Conservation (phyloP, 2,888 invertebrate species). For the Parnassius apollo region DNA sequence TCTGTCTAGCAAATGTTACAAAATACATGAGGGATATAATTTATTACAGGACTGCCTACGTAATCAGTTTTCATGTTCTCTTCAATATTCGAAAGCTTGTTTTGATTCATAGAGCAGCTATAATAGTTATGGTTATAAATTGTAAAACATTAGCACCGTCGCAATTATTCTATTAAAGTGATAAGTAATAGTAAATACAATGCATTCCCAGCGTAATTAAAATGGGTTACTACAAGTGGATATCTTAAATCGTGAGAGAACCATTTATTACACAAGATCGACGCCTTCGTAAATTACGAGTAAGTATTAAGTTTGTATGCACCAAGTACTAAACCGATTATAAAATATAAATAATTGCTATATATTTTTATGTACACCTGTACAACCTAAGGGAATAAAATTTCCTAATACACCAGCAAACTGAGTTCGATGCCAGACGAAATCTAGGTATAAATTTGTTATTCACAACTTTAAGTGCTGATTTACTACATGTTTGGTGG, state of each 20-base stretch:
- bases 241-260: conserved; percentile 23
- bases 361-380: too few relatives aligned
- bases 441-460: too few relatives aligned
- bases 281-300: conserved; percentile 3
- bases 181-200: conserved; percentile 16
- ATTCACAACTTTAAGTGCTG: too few relatives aligned
- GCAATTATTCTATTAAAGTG: conserved; percentile 10
- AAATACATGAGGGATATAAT: conserved; percentile 7
- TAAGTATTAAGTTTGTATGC: too few relatives aligned
- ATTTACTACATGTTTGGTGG: too few relatives aligned
- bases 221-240: conserved; percentile 21
- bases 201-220: conserved; percentile 23
- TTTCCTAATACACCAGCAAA: too few relatives aligned
- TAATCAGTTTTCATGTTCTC: conserved; percentile 21
- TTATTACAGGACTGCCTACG: conserved; percentile 11
- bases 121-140: neutral
- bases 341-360: too few relatives aligned
- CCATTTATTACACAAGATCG: conserved; percentile 16
- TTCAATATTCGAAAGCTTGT: conserved; percentile 15
- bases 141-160: conserved; percentile 9
- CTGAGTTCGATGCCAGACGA: too few relatives aligned
- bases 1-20: conserved; percentile 15
- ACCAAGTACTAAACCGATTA: too few relatives aligned
- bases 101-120: conserved; percentile 6
- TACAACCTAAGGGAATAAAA: too few relatives aligned